These are phyloP conservation scores for Oxycera nigricornis DNA, from an alignment of 2,888 invertebrate genomes.

Conservation along the genomic window DNA sequence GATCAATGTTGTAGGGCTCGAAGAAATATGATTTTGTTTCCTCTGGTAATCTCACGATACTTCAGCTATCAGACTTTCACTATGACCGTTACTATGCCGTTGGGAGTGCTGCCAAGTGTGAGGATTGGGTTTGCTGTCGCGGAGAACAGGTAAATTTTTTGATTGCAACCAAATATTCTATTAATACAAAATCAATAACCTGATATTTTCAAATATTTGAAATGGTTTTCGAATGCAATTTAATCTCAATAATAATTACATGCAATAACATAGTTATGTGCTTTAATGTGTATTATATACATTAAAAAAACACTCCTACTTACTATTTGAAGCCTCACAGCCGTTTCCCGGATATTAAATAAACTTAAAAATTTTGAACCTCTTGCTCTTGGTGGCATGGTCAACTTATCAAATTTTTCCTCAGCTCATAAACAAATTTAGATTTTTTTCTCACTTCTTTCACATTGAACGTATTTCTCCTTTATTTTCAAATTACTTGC, in stretches of 20 bases:
- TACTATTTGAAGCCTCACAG: too few relatives aligned
- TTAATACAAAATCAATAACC: neutral
- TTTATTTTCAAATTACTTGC: too few relatives aligned
- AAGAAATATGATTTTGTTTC: neutral
- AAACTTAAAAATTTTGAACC: too few relatives aligned
- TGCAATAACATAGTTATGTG: slow-evolving; percentile 62
- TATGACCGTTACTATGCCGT: slow-evolving; percentile 74
- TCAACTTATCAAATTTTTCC: too few relatives aligned
- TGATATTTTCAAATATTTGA: neutral
- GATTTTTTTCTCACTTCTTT: too few relatives aligned
- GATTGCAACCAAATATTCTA: neutral
- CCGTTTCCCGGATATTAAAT: too few relatives aligned
- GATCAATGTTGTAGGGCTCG: neutral
- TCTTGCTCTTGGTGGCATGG: too few relatives aligned
- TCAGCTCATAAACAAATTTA: too few relatives aligned
- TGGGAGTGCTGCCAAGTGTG: slow-evolving; percentile 71
- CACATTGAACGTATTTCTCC: too few relatives aligned
- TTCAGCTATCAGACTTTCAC: slow-evolving; percentile 79
- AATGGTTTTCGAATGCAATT: neutral
- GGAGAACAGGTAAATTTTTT: slow-evolving; percentile 35
- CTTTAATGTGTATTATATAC: neutral
- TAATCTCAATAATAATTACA: slow-evolving; percentile 61
- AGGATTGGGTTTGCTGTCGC: slow-evolving; percentile 69
- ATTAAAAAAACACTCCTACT: neutral
- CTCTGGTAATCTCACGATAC: slow-evolving; percentile 63